Evolutionary conservation across 2,113 vertebrate genomes (phyloP).

Genomic region (Muscicapa adusta): DNA sequence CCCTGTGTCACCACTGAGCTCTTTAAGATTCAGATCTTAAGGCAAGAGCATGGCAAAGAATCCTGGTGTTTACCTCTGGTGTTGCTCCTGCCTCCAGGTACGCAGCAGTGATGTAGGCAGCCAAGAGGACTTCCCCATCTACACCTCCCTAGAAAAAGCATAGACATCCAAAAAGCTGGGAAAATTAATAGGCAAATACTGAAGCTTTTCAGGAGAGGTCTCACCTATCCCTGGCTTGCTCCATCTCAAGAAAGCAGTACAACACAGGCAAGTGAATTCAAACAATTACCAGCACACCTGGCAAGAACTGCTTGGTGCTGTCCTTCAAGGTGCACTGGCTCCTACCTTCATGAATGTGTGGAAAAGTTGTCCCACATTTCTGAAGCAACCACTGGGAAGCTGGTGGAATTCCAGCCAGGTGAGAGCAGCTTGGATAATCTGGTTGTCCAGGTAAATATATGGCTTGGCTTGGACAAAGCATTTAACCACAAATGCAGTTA

Average conservation of each 20-base stretch:
- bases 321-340: neutral
- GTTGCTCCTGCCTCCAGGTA: slow-evolving; percentile 76
- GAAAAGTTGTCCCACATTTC: slow-evolving; percentile 77
- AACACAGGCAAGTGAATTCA: neutral
- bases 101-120: slow-evolving; percentile 76
- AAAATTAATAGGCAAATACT: neutral
- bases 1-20: neutral
- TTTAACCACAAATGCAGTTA: slow-evolving; percentile 87
- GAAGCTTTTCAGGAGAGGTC: neutral
- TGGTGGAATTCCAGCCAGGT: slow-evolving; percentile 76
- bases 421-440: slow-evolving; percentile 68
- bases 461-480: slow-evolving; percentile 76
- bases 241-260: neutral
- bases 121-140: slow-evolving; percentile 73
- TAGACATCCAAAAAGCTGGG: neutral
- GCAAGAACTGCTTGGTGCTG: neutral
- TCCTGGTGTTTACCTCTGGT: slow-evolving; percentile 60
- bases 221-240: neutral
- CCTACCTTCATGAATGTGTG: slow-evolving; percentile 82
- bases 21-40: neutral
- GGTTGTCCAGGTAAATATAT: slow-evolving; percentile 75
- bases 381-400: slow-evolving; percentile 73
- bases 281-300: neutral
- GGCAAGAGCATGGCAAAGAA: neutral
- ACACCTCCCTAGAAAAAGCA: slow-evolving; percentile 78